Base-by-base conservation (phyloP, 2,888 invertebrate species). In the Apodemia zela region DNA sequence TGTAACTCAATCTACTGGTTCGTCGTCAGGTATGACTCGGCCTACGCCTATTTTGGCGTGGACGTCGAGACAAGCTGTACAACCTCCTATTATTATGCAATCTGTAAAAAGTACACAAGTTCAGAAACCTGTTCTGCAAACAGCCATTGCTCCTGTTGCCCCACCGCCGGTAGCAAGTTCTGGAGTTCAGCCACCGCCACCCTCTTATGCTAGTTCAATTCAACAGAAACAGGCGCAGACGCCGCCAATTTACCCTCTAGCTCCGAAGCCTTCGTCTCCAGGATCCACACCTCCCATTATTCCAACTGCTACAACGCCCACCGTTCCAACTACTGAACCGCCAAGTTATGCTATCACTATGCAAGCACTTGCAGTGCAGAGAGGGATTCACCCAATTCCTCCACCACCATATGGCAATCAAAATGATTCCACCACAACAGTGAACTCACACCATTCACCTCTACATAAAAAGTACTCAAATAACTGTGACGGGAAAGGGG, bases 81-180 rank as follows among this genome's bases (percentile, higher is more conserved):
- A 98, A 77, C 96, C 97, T 60, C 98, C 98, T 8, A 97, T 98
- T 70, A 98, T 98, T 69, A 98, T 98, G 98, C 98, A 98, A 82
- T 97, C 98, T 38, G 98, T 98, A 18, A 97, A 97, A 83, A 98
- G 98, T 89, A 98, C 98, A 18, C 98, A 98, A 85, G 98, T 98
- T 49, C 98, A 98, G 79, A 98, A 98, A 82, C 98, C 98, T 0
- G 95, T 98, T 35, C 90, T 98, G 69, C 98, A 98, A 87, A 98
- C 98, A 17, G 98, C 98, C 11, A 97, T 98, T 60, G 98, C 97
- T n/a, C 98, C 98, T 1, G 95, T 96, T 33, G 94, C 96, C 15
- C 96, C 96, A 3, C 91, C 92, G 57, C 84, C 93, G 65, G 91
- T 85, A 42, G 86, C 88, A 42, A 88, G 93, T 33, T 89, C 93